A percentile compares a stretch with the other conserved stretches of the same genome.
Conservation (phyloP, 2,888 invertebrate species). For the Drosophila prostipennis region DNA sequence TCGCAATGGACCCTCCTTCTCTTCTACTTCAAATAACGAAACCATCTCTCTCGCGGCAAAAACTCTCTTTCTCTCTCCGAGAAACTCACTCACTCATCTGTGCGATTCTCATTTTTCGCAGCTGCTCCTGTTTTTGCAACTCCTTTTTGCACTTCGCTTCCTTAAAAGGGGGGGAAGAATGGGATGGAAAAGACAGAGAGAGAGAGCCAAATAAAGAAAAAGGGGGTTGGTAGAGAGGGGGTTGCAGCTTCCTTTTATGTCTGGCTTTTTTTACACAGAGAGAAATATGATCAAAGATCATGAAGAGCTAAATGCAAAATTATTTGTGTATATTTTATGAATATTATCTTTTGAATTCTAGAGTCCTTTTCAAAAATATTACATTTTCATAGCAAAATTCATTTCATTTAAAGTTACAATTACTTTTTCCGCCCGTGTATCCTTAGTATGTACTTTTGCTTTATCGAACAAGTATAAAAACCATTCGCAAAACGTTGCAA, state of each 20-base stretch:
- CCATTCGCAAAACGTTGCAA: background rate
- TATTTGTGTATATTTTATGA: too few species aligned
- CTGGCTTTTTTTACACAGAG: conserved; percentile 37
- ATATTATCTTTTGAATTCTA: too few species aligned
- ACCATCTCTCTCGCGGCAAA: conserved; percentile 16
- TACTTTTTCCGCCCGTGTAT: background rate
- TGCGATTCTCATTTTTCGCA: conserved; percentile 21
- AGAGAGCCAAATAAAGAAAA: background rate
- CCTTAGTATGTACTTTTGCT: background rate
- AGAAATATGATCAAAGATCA: conserved; percentile 36
- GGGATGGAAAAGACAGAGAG: conserved; percentile 1
- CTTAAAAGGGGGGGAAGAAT: conserved; percentile 27
- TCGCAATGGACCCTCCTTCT: conserved; percentile 13
- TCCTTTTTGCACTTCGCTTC: conserved; percentile 62
- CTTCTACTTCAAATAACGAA: background rate
- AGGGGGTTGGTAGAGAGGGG: conserved; percentile 2
- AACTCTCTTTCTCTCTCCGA: conserved; percentile 1
- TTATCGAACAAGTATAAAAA: conserved; percentile 1
- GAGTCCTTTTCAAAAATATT: too few species aligned
- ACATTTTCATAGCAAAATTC: too few species aligned
- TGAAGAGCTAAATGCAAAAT: too few species aligned
- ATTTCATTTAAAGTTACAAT: too few species aligned
- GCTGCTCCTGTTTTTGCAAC: conserved; percentile 49
- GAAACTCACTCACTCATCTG: conserved; percentile 16
- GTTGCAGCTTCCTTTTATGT: conserved; percentile 58